Percentiles rank a stretch among this genome's conserved stretches.
phyloP scores from a whole-genome alignment of 2,888 invertebrate species.

The Acleris emargana region DNA sequence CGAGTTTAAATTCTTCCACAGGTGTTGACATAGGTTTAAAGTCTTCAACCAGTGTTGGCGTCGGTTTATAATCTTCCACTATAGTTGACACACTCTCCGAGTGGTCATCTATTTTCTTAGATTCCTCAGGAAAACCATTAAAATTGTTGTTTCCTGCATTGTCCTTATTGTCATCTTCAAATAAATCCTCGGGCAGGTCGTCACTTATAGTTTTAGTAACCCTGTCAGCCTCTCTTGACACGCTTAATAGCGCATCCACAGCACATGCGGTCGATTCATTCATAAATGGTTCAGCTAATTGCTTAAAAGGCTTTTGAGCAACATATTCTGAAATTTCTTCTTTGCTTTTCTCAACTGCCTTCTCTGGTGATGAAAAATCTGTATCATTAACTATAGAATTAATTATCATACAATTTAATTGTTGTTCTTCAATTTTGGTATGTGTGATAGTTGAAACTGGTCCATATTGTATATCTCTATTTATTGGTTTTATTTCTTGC shows the following conservation, averaged over 20 bases:
- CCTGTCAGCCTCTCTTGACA: conserved; percentile 72
- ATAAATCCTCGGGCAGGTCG: conserved; percentile 75
- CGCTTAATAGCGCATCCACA: conserved; percentile 75
- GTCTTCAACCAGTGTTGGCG: no score
- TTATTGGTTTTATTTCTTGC: conserved; percentile 64
- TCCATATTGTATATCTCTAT: conserved; percentile 43
- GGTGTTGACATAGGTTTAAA: no score
- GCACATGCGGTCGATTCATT: conserved; percentile 75
- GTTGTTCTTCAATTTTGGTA: conserved; percentile 3
- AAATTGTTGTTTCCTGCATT: conserved; percentile 43
- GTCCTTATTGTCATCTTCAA: conserved; percentile 75
- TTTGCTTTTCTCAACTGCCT: conserved; percentile 3
- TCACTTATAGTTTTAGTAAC: conserved; percentile 71
- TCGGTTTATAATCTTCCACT: no score
- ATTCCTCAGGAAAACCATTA: conserved; percentile 52
- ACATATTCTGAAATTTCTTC: conserved; percentile 39
- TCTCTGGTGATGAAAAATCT: conserved; percentile 20
- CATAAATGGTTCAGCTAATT: conserved; percentile 56
- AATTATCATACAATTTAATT: conserved; percentile 4
- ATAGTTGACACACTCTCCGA: conserved; percentile 1
- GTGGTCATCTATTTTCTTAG: conserved; percentile 41
- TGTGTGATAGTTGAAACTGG: conserved; percentile 4
- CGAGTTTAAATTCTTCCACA: no score
- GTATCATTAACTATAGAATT: conserved; percentile 6
- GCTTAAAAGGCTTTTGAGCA: conserved; percentile 45